Evolutionary conservation across 2,888 invertebrate genomes (phyloP).

Genomic region (Fissipunctia ypsillon): DNA sequence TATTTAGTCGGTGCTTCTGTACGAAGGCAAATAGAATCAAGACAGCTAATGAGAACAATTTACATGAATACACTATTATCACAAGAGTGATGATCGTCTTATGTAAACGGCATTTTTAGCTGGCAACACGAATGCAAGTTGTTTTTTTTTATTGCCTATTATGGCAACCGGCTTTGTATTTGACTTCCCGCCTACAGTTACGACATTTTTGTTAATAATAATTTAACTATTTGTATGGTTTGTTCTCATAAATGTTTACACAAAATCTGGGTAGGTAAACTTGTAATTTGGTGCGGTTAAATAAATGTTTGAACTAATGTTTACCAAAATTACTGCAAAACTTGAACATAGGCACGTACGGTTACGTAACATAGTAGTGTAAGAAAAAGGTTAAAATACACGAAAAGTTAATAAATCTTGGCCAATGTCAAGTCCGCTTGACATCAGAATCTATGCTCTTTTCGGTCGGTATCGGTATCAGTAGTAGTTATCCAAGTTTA

Average conservation of each 20-base stretch:
- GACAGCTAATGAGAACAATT: slow-evolving; percentile 85
- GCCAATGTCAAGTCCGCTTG: not conserved
- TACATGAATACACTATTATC: slow-evolving; percentile 85
- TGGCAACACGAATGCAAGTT: slow-evolving; percentile 71
- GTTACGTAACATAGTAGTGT: slow-evolving; percentile 1
- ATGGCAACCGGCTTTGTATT: slow-evolving; percentile 78
- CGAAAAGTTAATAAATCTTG: not conserved
- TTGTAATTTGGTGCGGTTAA: slow-evolving; percentile 34
- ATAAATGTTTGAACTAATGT: slow-evolving; percentile 38
- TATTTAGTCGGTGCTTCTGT: slow-evolving; percentile 71
- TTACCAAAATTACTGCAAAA: slow-evolving; percentile 31
- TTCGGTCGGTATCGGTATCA: no score
- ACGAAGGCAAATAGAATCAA: slow-evolving; percentile 75
- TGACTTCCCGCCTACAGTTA: slow-evolving; percentile 78
- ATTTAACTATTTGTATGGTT: slow-evolving; percentile 63
- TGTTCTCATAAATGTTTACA: slow-evolving; percentile 56
- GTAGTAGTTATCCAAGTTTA: not conserved
- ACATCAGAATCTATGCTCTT: not conserved
- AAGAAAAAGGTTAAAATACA: not conserved
- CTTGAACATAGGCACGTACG: slow-evolving; percentile 16
- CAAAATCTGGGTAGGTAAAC: slow-evolving; percentile 48
- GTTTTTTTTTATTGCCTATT: slow-evolving; percentile 81
- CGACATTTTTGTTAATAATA: slow-evolving; percentile 76
- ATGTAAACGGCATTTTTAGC: slow-evolving; percentile 79
- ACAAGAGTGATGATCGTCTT: slow-evolving; percentile 81